These are phyloP conservation scores for Bolborhynchus lineola DNA, from an alignment of 2,113 vertebrate species.

Conservation along the genomic window DNA sequence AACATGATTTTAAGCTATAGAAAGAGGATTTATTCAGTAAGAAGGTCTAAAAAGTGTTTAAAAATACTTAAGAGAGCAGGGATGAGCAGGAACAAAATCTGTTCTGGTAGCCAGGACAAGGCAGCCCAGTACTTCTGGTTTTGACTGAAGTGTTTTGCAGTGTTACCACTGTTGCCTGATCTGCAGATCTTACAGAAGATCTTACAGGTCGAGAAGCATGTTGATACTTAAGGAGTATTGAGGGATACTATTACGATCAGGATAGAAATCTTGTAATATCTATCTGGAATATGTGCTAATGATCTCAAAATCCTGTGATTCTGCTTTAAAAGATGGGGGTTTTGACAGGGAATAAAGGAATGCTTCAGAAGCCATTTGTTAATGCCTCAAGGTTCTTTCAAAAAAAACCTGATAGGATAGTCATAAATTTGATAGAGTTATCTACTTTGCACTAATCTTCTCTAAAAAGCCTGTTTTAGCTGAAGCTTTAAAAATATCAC, in stretches of 20 bases:
- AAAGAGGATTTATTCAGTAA: not conserved
- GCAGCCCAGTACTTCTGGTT: not conserved
- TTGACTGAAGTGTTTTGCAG: not conserved
- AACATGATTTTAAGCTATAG: not conserved
- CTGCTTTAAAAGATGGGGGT: not conserved
- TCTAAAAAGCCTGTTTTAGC: not conserved
- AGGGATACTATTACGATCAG: not conserved
- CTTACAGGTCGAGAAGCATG: not conserved
- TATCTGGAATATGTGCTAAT: not conserved
- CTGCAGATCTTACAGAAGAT: not conserved
- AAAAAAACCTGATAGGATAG: not conserved
- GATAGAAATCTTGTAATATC: not conserved
- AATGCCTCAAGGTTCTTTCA: not conserved
- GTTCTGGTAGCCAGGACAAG: not conserved
- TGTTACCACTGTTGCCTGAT: not conserved
- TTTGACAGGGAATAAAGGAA: not conserved
- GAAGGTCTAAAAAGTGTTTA: not conserved
- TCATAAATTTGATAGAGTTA: not conserved
- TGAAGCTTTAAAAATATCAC: not conserved
- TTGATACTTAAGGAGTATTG: not conserved
- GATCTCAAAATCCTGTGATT: not conserved
- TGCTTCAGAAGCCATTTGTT: not conserved
- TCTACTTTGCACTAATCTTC: conserved; percentile 31
- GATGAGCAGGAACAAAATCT: not conserved
- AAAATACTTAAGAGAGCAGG: not conserved